Evolutionary conservation across 2,113 vertebrate species (phyloP), one percentile per base, ranked within the genome.

Genomic region (Sporophila hypoxantha): DNA sequence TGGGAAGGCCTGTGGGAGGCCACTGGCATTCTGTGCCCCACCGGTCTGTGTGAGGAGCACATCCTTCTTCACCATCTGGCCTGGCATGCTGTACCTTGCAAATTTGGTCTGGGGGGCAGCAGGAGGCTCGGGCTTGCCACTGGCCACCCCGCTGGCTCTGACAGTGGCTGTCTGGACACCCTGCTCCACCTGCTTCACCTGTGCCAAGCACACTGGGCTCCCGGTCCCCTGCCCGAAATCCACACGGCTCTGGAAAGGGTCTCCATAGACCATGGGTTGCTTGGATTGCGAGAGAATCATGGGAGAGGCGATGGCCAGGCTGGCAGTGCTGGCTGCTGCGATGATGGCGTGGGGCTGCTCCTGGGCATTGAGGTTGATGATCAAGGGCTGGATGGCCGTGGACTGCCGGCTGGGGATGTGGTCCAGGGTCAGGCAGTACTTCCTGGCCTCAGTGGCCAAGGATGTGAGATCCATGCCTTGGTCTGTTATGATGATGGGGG

Each of bases 381-480:
- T 98, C 80, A 99, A 96, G 68, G 99, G 98, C 89, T 99, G 99
- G 67, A 99, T 98, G 30, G 98, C 96, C 1, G 98, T 99, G 37
- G 98, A 98, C 89, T 99, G 98, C 41, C 98, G 97, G 87, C 91
- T 96, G 4, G 97, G 96, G 81, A 97, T 93, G 66, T 98, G 98
- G 74, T 99, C 99, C 94, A 98, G 73, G 66, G 98, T 97, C 80
- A 98, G 92, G 81, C 98, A 98, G 25, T 99, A 99, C 94, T 98
- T 98, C 82, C 99, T 97, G 12, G 98, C 97, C 89, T 99, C 99
- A 2, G 98, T 96, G 13, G 99, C 98, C 84, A 99, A 95, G 37
- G 99, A 99, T 26, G 99, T 99, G 81, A 99, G 97, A 94, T 99
- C 99, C 99, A 99, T 99, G 37, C 99, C 99, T 82, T 99, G 98